phyloP scores from a whole-genome alignment of 37 sponge, comb jelly and placozoan species.

The Spongilla lacustris region DNA sequence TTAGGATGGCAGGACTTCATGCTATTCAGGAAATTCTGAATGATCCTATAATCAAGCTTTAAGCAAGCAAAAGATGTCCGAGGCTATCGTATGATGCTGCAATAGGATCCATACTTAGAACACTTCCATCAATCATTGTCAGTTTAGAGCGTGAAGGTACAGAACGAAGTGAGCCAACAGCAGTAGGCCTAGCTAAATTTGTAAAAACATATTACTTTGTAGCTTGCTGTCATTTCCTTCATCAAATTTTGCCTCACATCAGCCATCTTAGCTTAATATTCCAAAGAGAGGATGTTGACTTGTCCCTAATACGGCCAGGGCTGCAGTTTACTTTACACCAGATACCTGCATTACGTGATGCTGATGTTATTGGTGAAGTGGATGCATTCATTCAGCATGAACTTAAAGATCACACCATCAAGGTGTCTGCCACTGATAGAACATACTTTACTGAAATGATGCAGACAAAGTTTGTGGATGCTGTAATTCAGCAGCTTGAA shows the following conservation, averaged over 20 bases:
- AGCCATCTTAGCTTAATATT: slow-evolving; percentile 17
- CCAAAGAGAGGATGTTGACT: no score
- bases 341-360: no score
- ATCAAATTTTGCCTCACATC: slow-evolving; percentile 24
- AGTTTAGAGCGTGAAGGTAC: slow-evolving; percentile 35
- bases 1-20: slow-evolving; percentile 40
- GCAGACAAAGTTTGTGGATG: no score
- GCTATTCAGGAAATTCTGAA: slow-evolving; percentile 45
- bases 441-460: no score
- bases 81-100: slow-evolving; percentile 42
- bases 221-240: slow-evolving; percentile 8
- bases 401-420: no score
- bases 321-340: no score
- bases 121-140: slow-evolving; percentile 42
- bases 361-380: no score
- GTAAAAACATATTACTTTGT: slow-evolving; percentile 26
- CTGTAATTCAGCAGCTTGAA: no score
- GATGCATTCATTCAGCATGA: no score
- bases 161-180: slow-evolving; percentile 18
- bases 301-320: no score
- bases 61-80: slow-evolving; percentile 47
- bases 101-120: slow-evolving; percentile 28
- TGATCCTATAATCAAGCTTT: slow-evolving; percentile 37
- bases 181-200: slow-evolving; percentile 17
- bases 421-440: no score